Base-by-base conservation (phyloP, 2,888 invertebrate species). In the Chydorus sphaericus region DNA sequence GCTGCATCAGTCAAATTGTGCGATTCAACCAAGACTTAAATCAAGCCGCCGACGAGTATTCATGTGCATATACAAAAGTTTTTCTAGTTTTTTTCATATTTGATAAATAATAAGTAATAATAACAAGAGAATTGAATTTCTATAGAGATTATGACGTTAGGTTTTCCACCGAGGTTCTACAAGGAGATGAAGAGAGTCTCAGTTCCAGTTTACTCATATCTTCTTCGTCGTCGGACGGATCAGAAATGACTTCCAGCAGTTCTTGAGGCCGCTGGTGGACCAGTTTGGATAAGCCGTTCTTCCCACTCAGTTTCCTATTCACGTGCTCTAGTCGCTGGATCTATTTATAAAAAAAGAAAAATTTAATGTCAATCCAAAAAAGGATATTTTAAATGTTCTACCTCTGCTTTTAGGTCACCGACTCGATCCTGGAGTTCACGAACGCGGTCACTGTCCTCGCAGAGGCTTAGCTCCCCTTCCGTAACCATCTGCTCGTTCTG, bases 401-500 rank as follows among this genome's bases (percentile, higher is more conserved):
- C 93, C 85, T 94, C 93, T 55, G 92, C 88, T 73, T 89, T 89
- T 31, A 93, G 77, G 70, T 92, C 91, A 36, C 86, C 88, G 61
- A 94, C 84, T 71, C 87, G 87, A 71, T 92, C 91, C 70, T 92
- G 91, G 60, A 94, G 75, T 64, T 92, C 91, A 58, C 89, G 80
- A 28, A 89, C 86, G 65, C 84, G 79, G 62, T 90, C 90, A 54
- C 83, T 84, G 66, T 89, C 88, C 59, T 86, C 87, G 64, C 85
- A 77, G 8, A 73, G 74, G 69, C 89, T 78, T 54, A 94, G 75
- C 70, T 92, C 91, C 4, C 91, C 91, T 69, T 91, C 91, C 1
- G 93, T 87, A 28, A 89, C 78, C 78, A 94, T 85, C 71, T 94
- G 93, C 70, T 93, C 91, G 69, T 90, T 92, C 92, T 94, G 69